phyloP scores from a whole-genome alignment of 2,797 vertebrate genomes.

The Rhynchonycteris naso region DNA sequence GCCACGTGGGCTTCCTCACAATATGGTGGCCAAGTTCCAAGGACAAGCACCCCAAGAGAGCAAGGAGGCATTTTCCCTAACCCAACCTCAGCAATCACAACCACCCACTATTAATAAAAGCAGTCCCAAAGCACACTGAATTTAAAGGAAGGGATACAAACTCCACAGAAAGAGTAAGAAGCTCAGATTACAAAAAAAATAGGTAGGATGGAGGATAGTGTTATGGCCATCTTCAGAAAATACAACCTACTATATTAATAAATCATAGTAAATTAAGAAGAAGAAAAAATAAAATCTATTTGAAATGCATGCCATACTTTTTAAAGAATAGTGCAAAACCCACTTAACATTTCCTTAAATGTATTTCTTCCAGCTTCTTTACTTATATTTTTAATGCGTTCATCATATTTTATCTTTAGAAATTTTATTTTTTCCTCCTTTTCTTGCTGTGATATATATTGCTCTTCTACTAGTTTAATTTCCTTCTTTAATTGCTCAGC shows the following conservation, averaged over 20 bases:
- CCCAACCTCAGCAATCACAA: not conserved
- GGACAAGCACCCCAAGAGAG: no score
- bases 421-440: accelerated
- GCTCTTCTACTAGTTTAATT: accelerated
- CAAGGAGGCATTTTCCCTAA: not conserved
- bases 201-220: not conserved
- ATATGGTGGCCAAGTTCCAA: not conserved
- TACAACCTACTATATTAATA: not conserved
- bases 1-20: not conserved
- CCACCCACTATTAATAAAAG: no score
- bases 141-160: not conserved
- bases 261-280: not conserved
- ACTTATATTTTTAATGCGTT: not conserved
- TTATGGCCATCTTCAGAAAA: not conserved
- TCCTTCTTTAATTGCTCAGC: accelerated
- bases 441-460: not conserved
- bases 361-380: not conserved
- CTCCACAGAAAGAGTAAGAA: not conserved
- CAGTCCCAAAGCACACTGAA: not conserved
- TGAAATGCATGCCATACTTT: accelerated
- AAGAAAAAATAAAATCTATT: not conserved
- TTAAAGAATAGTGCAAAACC: not conserved
- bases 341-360: accelerated
- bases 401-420: accelerated
- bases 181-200: not conserved